Conservation (phyloP, 2,113 vertebrate species). For the Xyrauchen texanus region DNA sequence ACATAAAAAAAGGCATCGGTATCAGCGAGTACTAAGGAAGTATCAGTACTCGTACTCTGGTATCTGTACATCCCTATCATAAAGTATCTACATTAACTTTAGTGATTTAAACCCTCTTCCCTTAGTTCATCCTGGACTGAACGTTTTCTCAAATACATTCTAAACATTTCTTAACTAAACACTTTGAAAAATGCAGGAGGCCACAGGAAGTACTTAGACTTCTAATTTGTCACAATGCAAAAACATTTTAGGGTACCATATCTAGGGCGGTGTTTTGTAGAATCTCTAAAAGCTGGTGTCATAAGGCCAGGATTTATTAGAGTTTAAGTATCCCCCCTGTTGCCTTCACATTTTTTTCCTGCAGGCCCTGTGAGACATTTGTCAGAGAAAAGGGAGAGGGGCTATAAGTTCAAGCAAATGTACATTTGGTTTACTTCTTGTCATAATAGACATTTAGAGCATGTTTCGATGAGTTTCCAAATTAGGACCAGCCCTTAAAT, state of each 20-base stretch:
- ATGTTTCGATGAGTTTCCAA: slow-evolving; percentile 43
- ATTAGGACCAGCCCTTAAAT: slow-evolving; percentile 54
- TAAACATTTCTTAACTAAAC: neutral
- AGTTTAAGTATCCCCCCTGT: slow-evolving; percentile 55
- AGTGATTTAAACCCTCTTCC: neutral
- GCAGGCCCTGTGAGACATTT: slow-evolving; percentile 44
- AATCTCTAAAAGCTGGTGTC: slow-evolving; percentile 37
- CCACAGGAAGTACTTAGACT: slow-evolving; percentile 52
- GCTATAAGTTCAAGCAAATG: slow-evolving; percentile 33
- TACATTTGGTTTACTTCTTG: slow-evolving; percentile 42
- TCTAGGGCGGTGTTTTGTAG: slow-evolving; percentile 26
- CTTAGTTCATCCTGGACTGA: neutral
- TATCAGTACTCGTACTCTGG: too few species aligned
- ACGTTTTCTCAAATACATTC: slow-evolving; percentile 12
- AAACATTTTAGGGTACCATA: slow-evolving; percentile 43
- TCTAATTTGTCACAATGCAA: slow-evolving; percentile 42
- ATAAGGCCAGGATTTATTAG: slow-evolving; percentile 47
- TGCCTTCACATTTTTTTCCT: slow-evolving; percentile 38
- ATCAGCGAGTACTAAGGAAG: too few species aligned
- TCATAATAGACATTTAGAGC: slow-evolving; percentile 54
- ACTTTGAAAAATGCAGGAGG: slow-evolving; percentile 17
- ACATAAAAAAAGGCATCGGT: too few species aligned
- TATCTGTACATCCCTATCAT: neutral
- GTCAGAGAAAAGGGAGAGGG: slow-evolving; percentile 36
- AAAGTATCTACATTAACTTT: neutral